Evolutionary conservation across 2,797 vertebrate genomes (phyloP).

Genomic region (Tympanoctomys barrerae): DNA sequence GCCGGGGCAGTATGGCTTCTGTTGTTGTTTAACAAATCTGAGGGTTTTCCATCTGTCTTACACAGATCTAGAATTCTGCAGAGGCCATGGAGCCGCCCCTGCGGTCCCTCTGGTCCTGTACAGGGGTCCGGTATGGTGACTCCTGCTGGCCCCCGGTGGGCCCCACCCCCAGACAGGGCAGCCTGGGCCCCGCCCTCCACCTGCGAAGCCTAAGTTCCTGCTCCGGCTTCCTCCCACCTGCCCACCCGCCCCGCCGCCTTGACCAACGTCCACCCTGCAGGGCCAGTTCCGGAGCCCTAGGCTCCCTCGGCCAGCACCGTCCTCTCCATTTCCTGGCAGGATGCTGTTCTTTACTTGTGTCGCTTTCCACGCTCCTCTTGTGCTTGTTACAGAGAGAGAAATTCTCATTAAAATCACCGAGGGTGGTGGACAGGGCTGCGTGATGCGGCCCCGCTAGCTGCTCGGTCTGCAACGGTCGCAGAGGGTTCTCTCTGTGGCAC

Average conservation of each 20-base stretch:
- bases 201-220: not conserved
- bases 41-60: not conserved
- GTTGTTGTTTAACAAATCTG: slow-evolving; percentile 43
- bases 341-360: not conserved
- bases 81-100: not conserved
- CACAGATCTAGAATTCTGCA: not conserved
- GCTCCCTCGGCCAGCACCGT: not conserved
- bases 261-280: too few relatives aligned
- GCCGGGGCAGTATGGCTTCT: not conserved
- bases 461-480: not conserved
- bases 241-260: not conserved
- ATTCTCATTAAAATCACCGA: not conserved
- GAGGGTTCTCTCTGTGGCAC: not conserved
- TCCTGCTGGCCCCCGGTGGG: fast-evolving
- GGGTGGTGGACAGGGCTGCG: not conserved
- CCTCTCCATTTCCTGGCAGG: not conserved
- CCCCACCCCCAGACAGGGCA: not conserved
- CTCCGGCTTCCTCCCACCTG: too few relatives aligned
- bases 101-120: not conserved
- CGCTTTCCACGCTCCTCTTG: not conserved
- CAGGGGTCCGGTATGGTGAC: not conserved
- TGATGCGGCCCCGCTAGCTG: not conserved
- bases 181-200: too few relatives aligned
- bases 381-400: not conserved
- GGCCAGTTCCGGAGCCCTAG: not conserved